Evolutionary conservation across 2,113 vertebrate species (phyloP).

Genomic region (Regulus satrapa): DNA sequence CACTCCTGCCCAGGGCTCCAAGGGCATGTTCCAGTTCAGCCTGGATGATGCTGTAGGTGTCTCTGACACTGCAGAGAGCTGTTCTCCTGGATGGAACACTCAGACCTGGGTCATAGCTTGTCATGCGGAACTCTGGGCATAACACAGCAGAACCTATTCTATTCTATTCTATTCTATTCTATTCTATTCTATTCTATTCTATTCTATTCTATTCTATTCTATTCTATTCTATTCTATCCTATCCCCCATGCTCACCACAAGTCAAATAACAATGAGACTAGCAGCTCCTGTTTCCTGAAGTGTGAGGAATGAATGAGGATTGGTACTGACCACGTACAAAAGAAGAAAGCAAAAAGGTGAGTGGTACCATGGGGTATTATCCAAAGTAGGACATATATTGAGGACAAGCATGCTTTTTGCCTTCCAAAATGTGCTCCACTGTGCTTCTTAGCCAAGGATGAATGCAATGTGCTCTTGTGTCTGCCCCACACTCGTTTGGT

Average conservation of each 20-base stretch:
- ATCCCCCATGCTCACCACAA: not conserved
- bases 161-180: not conserved
- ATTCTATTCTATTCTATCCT: not conserved
- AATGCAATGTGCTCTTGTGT: not conserved
- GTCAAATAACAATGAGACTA: not conserved
- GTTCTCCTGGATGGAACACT: not conserved
- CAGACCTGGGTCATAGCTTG: not conserved
- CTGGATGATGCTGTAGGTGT: not conserved
- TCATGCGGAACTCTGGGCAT: not conserved
- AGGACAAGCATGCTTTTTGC: not conserved
- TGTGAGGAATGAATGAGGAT: not conserved
- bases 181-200: not conserved
- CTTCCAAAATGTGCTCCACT: not conserved
- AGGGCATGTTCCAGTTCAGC: not conserved
- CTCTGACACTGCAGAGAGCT: not conserved
- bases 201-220: not conserved
- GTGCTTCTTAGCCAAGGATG: not conserved
- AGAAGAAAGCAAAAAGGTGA: not conserved
- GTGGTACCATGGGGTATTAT: not conserved
- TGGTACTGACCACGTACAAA: not conserved
- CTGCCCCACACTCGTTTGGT: not conserved
- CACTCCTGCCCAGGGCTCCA: not conserved
- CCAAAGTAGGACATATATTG: rapidly evolving
- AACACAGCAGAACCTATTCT: not conserved
- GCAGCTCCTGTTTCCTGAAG: not conserved